These are phyloP conservation scores for Mareca penelope DNA, from an alignment of 2,797 vertebrate genomes.

Conservation along the genomic window DNA sequence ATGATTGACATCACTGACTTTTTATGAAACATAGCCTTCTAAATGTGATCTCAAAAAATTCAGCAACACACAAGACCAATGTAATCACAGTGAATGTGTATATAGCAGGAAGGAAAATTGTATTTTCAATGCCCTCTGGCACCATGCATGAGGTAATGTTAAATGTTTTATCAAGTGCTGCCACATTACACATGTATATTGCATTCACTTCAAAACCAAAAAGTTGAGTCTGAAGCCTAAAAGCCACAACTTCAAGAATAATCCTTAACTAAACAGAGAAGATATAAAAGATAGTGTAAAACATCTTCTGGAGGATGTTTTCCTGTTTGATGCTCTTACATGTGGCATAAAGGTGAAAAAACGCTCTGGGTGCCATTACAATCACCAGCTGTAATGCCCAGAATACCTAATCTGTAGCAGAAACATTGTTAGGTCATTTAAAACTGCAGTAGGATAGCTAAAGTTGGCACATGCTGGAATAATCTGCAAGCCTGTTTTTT, in stretches of 20 bases:
- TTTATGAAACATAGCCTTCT: conserved; percentile 84
- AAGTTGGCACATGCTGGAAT: neutral
- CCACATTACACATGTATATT: conserved; percentile 84
- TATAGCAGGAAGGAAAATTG: conserved; percentile 91
- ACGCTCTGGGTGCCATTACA: conserved; percentile 85
- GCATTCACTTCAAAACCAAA: conserved; percentile 89
- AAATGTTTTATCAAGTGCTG: conserved; percentile 81
- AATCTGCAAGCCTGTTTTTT: neutral
- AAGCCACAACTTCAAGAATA: conserved; percentile 86
- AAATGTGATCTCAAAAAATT: conserved; percentile 89
- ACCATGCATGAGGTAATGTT: conserved; percentile 87
- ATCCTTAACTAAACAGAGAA: conserved; percentile 88
- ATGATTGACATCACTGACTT: conserved; percentile 72
- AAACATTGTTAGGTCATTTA: conserved; percentile 44
- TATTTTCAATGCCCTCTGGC: conserved; percentile 92
- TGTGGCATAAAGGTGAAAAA: conserved; percentile 88
- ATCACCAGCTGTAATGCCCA: conserved; percentile 88
- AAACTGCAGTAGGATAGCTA: neutral
- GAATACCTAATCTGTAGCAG: conserved; percentile 81
- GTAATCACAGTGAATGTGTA: conserved; percentile 91
- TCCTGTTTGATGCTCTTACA: conserved; percentile 89
- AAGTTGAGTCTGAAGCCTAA: conserved; percentile 91
- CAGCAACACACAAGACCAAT: conserved; percentile 83
- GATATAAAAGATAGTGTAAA: conserved; percentile 86
- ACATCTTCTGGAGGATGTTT: conserved; percentile 85